phyloP scores from a whole-genome alignment of 2,888 invertebrate species.

The Tetropium fuscum region DNA sequence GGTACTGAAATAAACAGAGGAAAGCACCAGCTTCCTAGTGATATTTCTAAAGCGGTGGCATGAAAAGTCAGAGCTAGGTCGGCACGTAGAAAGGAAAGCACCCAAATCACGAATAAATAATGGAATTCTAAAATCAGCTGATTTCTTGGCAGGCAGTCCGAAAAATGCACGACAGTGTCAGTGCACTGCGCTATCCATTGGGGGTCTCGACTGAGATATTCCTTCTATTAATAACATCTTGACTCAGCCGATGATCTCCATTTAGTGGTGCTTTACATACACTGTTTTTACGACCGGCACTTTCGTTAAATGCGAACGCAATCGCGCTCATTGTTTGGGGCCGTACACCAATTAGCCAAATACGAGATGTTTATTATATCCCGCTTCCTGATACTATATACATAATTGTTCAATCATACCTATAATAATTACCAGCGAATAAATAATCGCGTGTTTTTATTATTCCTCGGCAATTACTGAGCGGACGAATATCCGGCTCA shows the following conservation, averaged over 20 bases:
- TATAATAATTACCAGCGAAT: neutral
- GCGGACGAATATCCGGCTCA: neutral
- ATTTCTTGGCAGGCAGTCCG: constrained; percentile 36
- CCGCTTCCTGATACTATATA: neutral
- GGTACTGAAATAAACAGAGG: constrained; percentile 11
- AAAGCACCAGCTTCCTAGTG: constrained; percentile 1
- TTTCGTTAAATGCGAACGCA: constrained; percentile 24
- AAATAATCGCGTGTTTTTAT: neutral
- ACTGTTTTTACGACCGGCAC: constrained; percentile 24
- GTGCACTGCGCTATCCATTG: constrained; percentile 40
- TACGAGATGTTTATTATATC: neutral
- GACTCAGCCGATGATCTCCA: constrained; percentile 30
- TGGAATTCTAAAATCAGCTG: constrained; percentile 44
- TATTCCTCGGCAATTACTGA: neutral
- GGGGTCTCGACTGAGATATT: constrained; percentile 37
- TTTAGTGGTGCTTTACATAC: constrained; percentile 33
- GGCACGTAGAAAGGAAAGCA: constrained; percentile 5
- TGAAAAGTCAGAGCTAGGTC: constrained; percentile 13
- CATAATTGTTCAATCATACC: neutral
- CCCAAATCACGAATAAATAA: constrained; percentile 21
- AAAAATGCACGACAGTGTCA: constrained; percentile 42
- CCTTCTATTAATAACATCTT: constrained; percentile 35
- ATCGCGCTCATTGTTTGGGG: constrained; percentile 19
- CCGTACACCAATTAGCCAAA: constrained; percentile 3
- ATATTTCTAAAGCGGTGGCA: constrained; percentile 17